These are phyloP conservation scores for Calypte anna DNA, from an alignment of 2,113 vertebrate species.

Conservation along the genomic window DNA sequence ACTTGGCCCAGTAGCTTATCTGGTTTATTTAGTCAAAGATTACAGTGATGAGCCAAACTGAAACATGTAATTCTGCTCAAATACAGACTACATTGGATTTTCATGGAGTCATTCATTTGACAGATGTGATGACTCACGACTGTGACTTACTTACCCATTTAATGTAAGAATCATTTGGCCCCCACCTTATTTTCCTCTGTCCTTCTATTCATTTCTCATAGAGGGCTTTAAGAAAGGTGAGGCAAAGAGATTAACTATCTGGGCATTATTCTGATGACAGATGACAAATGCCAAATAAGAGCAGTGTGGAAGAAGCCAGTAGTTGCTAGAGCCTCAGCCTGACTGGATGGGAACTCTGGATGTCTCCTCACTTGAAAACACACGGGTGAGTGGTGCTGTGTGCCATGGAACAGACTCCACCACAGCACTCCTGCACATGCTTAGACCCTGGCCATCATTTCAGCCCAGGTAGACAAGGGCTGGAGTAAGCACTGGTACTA, in stretches of 20 bases:
- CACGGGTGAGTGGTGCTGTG: rapidly evolving
- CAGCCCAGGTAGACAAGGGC: rapidly evolving
- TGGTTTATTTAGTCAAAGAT: background rate
- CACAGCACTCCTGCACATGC: rapidly evolving
- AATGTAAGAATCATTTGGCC: background rate
- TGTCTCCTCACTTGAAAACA: background rate
- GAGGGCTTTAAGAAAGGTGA: background rate
- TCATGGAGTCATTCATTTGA: background rate
- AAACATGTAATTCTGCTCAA: background rate
- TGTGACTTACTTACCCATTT: background rate
- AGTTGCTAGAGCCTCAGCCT: background rate
- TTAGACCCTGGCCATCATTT: background rate
- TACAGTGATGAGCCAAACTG: background rate
- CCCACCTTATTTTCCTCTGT: background rate
- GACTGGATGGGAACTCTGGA: background rate
- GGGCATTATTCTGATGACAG: background rate
- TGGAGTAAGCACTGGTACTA: background rate
- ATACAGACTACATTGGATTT: background rate
- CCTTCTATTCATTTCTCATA: background rate
- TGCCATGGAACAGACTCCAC: background rate
- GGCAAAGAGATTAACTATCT: background rate
- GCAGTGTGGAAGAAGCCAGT: background rate
- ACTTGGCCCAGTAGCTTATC: background rate
- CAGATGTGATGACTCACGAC: background rate
- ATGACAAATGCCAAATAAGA: background rate